Evolutionary conservation across 2,113 vertebrate species (phyloP), one percentile per base, ranked within the genome.

Genomic region (Poecilia latipinna): DNA sequence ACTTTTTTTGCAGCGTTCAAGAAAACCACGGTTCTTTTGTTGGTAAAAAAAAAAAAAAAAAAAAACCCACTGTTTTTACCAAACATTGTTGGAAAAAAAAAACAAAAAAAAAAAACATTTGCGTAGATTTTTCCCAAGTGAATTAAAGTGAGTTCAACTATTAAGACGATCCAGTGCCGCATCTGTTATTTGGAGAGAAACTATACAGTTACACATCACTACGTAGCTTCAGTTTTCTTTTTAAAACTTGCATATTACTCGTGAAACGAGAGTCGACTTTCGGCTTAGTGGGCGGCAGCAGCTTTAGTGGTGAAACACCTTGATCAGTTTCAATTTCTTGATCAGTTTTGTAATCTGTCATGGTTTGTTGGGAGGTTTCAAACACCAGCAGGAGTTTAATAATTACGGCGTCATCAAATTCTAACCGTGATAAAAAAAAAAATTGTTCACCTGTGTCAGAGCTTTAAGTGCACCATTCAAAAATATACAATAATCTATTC

Each of bases 301-400:
- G 28, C 3, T 61, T 44, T 12, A 51, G 4, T 67, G 67, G 51
- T 66, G 39, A 64, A 79, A 82, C 42, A 39, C 29, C 12, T 35
- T 28, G 12, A 65, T 75, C 48, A 54, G 77, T 87, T 87, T 87
- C 78, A 39, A 68, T 83, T 85, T 79, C 75, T 67, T 70, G n/a
- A 61, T 77, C 15, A 72, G 19, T 33, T 32, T 42, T 42, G 7
- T 68, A 22, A n/a, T 28, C 28, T 15, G 11, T 57, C 22, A 72
- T 26, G 10, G 64, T 31, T 22, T 19, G n/a, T 12, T 63, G 2
- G 35, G 28, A 71, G 10, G 11, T 26, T 65, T 48, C 33, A 28
- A 26, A 33, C 8, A 1, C 13, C 2, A 29, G 22, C 35, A 64
- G n/a, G 31, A 61, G 44, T 12, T 37, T 77, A 13, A 61, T 4